A percentile compares a stretch with the other conserved stretches of the same genome.
phyloP scores from a whole-genome alignment of 2,797 vertebrate species.

The Hypotaenidia okinawae region DNA sequence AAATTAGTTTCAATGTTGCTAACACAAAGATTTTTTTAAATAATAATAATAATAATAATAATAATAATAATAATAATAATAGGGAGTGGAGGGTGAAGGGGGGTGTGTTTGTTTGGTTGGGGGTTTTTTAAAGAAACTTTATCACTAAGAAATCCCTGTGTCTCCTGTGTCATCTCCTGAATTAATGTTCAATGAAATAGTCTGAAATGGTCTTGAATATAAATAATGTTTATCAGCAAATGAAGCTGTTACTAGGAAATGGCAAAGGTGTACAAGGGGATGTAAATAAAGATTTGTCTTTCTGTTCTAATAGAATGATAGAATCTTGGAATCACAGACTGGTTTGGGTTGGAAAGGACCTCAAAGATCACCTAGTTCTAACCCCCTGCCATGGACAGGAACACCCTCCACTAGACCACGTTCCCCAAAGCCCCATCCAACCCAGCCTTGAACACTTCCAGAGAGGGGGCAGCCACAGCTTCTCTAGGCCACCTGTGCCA shows the following conservation, averaged over 20 bases:
- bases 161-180: constrained; percentile 32
- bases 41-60: neutral
- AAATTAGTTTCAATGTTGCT: constrained; percentile 32
- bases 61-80: no score
- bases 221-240: constrained; percentile 22
- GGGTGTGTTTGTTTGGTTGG: no score
- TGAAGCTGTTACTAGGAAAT: constrained; percentile 27
- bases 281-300: neutral
- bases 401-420: no score
- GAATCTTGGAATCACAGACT: neutral
- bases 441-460: no score
- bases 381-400: neutral
- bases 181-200: constrained; percentile 42
- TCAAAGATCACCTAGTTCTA: neutral
- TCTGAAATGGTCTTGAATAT: constrained; percentile 7
- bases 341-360: neutral
- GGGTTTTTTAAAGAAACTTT: no score
- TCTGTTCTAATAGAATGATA: neutral
- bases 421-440: no score
- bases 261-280: neutral
- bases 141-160: neutral
- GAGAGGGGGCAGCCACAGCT: no score
- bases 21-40: neutral
- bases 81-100: no score
- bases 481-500: no score